A percentile compares a stretch with the other conserved stretches of the same genome.
Conservation (phyloP, 2,888 invertebrate genomes). For the Drosophila kambysellisi region DNA sequence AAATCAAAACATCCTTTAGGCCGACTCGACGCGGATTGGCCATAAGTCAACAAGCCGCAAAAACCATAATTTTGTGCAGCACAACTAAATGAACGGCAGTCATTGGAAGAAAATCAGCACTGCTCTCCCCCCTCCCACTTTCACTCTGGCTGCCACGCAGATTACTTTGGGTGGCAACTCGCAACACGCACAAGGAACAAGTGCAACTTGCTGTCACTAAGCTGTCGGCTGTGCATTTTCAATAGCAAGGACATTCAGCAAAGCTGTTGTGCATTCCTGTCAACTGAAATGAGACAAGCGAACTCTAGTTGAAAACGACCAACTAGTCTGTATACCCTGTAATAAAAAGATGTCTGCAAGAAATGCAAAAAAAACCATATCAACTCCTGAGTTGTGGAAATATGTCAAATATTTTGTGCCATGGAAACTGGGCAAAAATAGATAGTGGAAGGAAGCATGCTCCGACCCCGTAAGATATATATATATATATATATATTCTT, state of each 20-base stretch:
- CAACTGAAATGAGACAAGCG: not conserved
- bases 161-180: not conserved
- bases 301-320: not conserved
- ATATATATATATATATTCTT: no score
- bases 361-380: not conserved
- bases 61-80: constrained; percentile 22
- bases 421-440: not conserved
- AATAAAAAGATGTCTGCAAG: not conserved
- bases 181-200: not conserved
- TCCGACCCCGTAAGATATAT: not conserved
- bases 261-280: not conserved
- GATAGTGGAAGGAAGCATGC: not conserved
- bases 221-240: constrained; percentile 4
- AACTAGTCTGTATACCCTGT: not conserved
- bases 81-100: constrained; percentile 37
- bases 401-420: not conserved
- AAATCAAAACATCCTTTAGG: not conserved
- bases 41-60: not conserved
- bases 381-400: not conserved
- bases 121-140: accelerated
- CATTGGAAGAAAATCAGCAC: constrained; percentile 4
- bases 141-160: not conserved
- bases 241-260: not conserved
- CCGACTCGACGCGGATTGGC: not conserved
- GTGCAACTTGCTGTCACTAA: not conserved